phyloP scores from a whole-genome alignment of 2,888 invertebrate genomes.

The Tolmerus cingulatus region DNA sequence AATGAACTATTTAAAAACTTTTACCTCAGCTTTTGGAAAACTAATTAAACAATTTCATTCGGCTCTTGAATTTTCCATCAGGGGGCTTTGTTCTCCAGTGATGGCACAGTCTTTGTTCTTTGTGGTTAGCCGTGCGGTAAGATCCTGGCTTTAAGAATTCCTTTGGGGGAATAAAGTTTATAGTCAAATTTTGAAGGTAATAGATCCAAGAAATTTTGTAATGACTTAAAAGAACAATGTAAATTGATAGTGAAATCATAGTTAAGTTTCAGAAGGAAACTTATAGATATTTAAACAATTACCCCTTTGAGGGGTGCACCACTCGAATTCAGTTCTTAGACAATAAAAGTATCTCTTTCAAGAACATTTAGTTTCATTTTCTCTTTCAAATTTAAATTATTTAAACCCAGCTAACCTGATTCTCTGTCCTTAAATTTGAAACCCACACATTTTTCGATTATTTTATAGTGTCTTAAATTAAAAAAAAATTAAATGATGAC shows the following conservation, averaged over 20 bases:
- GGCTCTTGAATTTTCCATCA: not conserved
- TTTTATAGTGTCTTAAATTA: too few relatives aligned
- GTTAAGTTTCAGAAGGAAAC: not conserved
- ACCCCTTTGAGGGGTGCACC: too few relatives aligned
- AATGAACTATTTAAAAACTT: not conserved
- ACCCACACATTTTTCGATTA: too few relatives aligned
- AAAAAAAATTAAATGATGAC: too few relatives aligned
- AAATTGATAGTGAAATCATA: not conserved
- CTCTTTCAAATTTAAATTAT: too few relatives aligned
- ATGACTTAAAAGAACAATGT: not conserved
- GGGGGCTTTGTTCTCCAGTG: not conserved
- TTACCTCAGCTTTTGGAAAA: not conserved
- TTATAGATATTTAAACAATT: not conserved
- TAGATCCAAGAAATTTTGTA: not conserved
- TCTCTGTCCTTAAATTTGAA: too few relatives aligned
- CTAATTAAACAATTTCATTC: not conserved
- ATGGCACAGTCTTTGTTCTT: not conserved
- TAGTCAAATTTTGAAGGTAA: not conserved
- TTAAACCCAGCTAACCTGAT: too few relatives aligned
- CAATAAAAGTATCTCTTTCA: too few relatives aligned
- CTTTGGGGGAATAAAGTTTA: not conserved
- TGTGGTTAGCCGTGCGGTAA: not conserved
- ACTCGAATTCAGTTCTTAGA: too few relatives aligned
- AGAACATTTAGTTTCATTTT: too few relatives aligned
- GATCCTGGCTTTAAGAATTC: not conserved